Evolutionary conservation across 1,140 invertebrate species (phyloP), one percentile per base, ranked within the genome.

Genomic region (Lerema accius): DNA sequence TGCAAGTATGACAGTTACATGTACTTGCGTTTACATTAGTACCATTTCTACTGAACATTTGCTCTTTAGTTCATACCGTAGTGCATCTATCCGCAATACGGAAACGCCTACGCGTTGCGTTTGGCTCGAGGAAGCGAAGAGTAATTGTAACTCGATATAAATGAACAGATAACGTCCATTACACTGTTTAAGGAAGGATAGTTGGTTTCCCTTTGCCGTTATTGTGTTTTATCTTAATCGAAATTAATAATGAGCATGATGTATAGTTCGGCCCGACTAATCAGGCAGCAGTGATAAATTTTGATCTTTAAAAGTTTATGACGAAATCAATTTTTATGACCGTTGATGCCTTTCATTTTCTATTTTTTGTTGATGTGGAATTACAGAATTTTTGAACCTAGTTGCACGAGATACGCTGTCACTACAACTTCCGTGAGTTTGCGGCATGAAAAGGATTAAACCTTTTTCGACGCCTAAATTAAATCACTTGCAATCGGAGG

Each of bases 71-170:
- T 3, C 15, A 15, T 45, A 16, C 13, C 19, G 17, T 10, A n/a
- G 45, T 48, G 19, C 58, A 64, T 65, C 68, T 70, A 67, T 65
- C 71, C 42, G 61, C 63, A 65, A 77, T 65, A 80, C 80, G 80
- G 83, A 88, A 83, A 72, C 69, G 75, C 73, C 69, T 67, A 78
- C 77, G 76, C 77, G 73, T 70, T 63, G 71, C 72, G 67, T 67
- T 76, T 64, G 69, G 73, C 69, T 83, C 69, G 72, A 78, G 85
- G 85, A 88, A 88, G 82, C 76, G 39, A 69, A 72, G 65, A 77
- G 73, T 83, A 85, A 86, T 86, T 84, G 80, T 81, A 81, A 79
- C 72, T 78, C 68, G 80, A 84, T 84, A 82, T 79, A 84, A 84
- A 80, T 82, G 80, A 80, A 82, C 69, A 82, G 83, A 85, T 86